These are phyloP conservation scores for Microctenopoma steveboyesi DNA, from an alignment of 2,797 vertebrate genomes.

Conservation along the genomic window DNA sequence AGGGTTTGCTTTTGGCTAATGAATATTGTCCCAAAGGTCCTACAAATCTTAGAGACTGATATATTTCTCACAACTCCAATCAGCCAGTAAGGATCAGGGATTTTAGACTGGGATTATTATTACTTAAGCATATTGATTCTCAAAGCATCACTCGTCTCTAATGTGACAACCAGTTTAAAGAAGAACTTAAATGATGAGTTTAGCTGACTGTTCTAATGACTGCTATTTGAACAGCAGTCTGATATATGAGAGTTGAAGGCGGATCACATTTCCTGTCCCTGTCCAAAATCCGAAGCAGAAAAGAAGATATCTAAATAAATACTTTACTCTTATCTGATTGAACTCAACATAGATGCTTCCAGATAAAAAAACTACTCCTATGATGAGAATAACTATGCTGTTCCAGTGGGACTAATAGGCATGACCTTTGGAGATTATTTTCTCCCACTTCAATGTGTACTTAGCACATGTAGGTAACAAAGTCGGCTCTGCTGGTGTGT, in stretches of 20 bases:
- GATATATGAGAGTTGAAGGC: not conserved
- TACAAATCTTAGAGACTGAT: no score
- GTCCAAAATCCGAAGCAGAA: not conserved
- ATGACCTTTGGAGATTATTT: constrained; percentile 35
- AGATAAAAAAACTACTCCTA: constrained; percentile 14
- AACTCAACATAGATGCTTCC: not conserved
- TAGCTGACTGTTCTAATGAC: not conserved
- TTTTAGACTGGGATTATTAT: not conserved
- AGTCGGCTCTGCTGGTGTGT: constrained; percentile 10
- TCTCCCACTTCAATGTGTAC: constrained; percentile 20
- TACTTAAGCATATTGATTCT: not conserved
- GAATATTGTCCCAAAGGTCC: no score
- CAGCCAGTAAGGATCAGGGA: not conserved
- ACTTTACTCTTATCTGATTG: not conserved
- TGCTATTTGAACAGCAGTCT: not conserved
- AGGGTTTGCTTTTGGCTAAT: no score
- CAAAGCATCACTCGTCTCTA: not conserved
- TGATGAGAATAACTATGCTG: constrained; percentile 28
- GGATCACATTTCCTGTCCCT: not conserved
- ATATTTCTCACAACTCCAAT: not conserved
- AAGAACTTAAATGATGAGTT: not conserved
- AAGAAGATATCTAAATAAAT: constrained; percentile 2
- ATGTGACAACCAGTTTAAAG: not conserved
- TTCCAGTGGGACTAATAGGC: constrained; percentile 19
- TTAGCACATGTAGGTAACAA: not conserved